These are phyloP conservation scores for Dysdera silvatica DNA, from an alignment of 1,140 invertebrate species.

Conservation along the genomic window DNA sequence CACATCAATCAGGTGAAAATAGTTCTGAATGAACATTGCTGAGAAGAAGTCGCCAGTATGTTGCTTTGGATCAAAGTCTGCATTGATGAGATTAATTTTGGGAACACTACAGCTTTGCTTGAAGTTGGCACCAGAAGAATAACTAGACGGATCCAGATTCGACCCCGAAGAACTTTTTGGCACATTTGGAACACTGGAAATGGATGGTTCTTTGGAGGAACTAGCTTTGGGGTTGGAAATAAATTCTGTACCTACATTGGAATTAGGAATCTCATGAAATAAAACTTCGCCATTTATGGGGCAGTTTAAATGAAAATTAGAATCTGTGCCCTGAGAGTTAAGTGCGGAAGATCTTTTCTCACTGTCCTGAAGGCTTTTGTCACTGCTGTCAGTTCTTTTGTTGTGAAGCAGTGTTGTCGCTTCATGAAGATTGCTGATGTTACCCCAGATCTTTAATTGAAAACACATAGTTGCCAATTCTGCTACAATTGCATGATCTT, in stretches of 20 bases:
- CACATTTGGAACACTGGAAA: too few relatives aligned
- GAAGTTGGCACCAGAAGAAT: too few relatives aligned
- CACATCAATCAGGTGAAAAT: constrained; percentile 28
- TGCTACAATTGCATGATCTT: constrained; percentile 17
- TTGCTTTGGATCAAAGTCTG: too few relatives aligned
- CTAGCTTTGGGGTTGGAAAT: too few relatives aligned
- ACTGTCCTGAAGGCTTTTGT: too few relatives aligned
- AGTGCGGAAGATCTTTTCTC: neutral
- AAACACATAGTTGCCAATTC: constrained; percentile 26
- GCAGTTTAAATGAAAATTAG: neutral
- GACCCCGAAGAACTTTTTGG: too few relatives aligned
- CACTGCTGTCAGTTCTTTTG: neutral
- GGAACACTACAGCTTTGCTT: too few relatives aligned
- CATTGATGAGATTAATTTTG: too few relatives aligned
- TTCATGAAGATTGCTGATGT: constrained; percentile 18
- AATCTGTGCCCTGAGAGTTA: neutral
- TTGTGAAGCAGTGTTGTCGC: neutral
- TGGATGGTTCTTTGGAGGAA: too few relatives aligned
- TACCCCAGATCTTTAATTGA: constrained; percentile 16
- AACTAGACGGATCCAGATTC: too few relatives aligned
- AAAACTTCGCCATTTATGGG: neutral
- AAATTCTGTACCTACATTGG: too few relatives aligned
- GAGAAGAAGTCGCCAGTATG: constrained; percentile 1
- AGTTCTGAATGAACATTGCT: constrained; percentile 23
- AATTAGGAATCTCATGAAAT: too few relatives aligned